These are phyloP conservation scores for Entomobrya proxima DNA, from an alignment of 2,888 invertebrate species.

Conservation along the genomic window DNA sequence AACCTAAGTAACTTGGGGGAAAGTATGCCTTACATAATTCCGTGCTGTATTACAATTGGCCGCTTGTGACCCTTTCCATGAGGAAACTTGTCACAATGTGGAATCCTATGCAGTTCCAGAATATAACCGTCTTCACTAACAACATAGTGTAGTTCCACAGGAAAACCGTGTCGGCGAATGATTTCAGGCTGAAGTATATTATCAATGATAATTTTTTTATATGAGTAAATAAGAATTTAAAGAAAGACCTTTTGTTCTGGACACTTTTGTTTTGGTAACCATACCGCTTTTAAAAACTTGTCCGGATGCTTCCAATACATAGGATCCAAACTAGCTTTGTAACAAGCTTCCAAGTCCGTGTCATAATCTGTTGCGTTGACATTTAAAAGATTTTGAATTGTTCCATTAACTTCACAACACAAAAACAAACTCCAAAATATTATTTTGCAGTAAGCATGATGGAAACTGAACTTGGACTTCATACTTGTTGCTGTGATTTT, in stretches of 20 bases:
- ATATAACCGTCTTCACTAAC: constrained; percentile 49
- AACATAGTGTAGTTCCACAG: constrained; percentile 27
- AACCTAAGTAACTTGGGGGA: no score
- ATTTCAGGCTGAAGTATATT: constrained; percentile 51
- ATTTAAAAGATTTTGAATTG: no score
- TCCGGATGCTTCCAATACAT: constrained; percentile 39
- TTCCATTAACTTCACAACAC: background rate
- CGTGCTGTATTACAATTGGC: constrained; percentile 44
- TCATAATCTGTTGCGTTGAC: constrained; percentile 32
- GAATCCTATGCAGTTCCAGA: constrained; percentile 45
- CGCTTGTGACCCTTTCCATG: constrained; percentile 1
- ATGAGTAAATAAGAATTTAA: no score
- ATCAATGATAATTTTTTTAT: no score
- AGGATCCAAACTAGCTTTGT: constrained; percentile 19
- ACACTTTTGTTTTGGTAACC: no score
- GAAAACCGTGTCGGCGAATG: constrained; percentile 40
- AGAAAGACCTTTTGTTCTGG: no score
- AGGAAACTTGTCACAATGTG: background rate
- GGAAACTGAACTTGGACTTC: no score
- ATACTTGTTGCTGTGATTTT: no score
- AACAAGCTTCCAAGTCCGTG: constrained; percentile 28
- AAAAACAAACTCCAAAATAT: background rate
- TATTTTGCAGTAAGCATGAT: background rate
- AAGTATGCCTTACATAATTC: constrained; percentile 54
- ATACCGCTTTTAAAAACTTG: constrained; percentile 37